Evolutionary conservation across 2,797 vertebrate genomes (phyloP).

Genomic region (Chrysocyon brachyurus): DNA sequence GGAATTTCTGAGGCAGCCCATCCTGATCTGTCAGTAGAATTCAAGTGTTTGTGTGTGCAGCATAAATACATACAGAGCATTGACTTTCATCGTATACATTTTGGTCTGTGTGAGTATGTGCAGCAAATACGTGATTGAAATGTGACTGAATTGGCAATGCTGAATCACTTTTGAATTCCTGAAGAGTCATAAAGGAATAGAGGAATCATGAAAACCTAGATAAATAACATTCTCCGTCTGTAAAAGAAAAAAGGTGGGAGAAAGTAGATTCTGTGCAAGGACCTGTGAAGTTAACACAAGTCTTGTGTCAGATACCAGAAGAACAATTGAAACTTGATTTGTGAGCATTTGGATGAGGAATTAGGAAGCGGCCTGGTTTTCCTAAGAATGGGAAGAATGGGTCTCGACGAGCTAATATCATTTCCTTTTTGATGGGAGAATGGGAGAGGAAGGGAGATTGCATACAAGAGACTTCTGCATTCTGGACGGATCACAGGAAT

Average conservation of each 20-base stretch:
- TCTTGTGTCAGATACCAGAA: not conserved
- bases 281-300: not conserved
- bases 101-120: not conserved
- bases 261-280: not conserved
- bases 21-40: not conserved
- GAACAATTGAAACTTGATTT: not conserved
- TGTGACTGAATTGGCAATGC: not conserved
- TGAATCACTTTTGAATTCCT: not conserved
- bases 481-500: not conserved
- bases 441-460: not conserved
- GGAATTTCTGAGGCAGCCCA: slow-evolving; percentile 26
- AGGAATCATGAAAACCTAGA: not conserved
- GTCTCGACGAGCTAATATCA: not conserved
- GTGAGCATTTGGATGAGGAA: not conserved
- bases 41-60: not conserved
- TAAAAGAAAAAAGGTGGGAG: not conserved
- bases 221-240: not conserved
- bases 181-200: not conserved
- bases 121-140: not conserved
- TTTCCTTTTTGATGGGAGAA: not conserved
- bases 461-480: not conserved
- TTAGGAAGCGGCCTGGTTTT: not conserved
- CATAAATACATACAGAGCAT: not conserved
- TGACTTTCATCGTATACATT: not conserved
- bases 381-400: not conserved